Conservation (phyloP, 2,797 vertebrate genomes). For the Poecilia velifera region DNA sequence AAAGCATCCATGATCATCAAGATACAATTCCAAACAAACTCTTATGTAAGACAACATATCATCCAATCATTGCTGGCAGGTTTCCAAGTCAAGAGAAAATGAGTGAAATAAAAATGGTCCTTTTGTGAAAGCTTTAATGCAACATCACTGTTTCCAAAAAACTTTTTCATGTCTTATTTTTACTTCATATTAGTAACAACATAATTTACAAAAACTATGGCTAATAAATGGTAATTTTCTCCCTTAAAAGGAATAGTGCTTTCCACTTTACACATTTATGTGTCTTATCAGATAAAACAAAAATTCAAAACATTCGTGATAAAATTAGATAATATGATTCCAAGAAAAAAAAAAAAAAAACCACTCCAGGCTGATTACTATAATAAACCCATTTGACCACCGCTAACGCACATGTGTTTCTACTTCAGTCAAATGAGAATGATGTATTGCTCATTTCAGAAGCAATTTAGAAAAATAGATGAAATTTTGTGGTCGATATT, state of each 20-base stretch:
- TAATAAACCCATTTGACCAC: not conserved
- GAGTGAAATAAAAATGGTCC: slow-evolving; percentile 3
- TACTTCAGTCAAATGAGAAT: slow-evolving; percentile 9
- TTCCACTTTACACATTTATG: slow-evolving; percentile 16
- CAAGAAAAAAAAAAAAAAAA: slow-evolving; percentile 17
- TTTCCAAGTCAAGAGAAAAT: slow-evolving; percentile 22
- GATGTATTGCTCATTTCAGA: not conserved
- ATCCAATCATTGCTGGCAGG: slow-evolving; percentile 21
- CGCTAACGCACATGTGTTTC: slow-evolving; percentile 4
- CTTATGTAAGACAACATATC: slow-evolving; percentile 30
- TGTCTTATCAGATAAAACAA: slow-evolving; percentile 11
- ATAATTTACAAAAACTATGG: slow-evolving; percentile 34
- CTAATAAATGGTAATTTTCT: slow-evolving; percentile 47
- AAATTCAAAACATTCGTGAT: not conserved
- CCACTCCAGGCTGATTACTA: not conserved
- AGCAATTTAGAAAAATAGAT: not conserved
- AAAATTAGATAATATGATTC: slow-evolving; percentile 1
- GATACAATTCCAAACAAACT: not conserved
- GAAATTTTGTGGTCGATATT: slow-evolving; percentile 2
- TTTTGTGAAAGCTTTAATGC: slow-evolving; percentile 32
- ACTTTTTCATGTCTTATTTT: slow-evolving; percentile 22
- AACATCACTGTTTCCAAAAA: slow-evolving; percentile 10
- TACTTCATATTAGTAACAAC: slow-evolving; percentile 24
- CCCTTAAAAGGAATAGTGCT: not conserved
- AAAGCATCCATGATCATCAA: not conserved